Evolutionary conservation across 30 jellyfish, hydroid and myxozoan species (phyloP).

Genomic region (Morbakka virulenta): DNA sequence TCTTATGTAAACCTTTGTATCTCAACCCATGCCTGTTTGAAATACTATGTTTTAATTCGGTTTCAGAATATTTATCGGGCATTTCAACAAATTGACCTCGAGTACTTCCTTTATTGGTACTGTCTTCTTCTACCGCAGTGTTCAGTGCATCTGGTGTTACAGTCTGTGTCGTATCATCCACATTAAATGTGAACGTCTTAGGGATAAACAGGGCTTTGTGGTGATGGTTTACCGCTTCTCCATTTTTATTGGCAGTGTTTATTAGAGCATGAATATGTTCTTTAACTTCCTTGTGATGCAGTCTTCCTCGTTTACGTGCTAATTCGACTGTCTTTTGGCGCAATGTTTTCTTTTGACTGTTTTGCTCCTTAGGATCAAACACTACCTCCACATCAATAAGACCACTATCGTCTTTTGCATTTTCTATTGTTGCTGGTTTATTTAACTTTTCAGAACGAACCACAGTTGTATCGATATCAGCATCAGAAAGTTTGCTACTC

Average conservation of each 20-base stretch:
- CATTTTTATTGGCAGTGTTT: neutral
- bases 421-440: neutral
- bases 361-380: slow-evolving; percentile 2
- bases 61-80: neutral
- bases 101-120: neutral
- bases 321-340: neutral
- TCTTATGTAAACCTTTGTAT: too few species aligned
- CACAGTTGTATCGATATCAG: neutral
- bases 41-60: neutral
- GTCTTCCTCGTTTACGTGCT: neutral
- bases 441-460: neutral
- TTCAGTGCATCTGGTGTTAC: neutral
- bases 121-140: neutral
- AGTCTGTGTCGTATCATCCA: neutral
- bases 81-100: neutral
- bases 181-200: slow-evolving; percentile 14
- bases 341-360: neutral
- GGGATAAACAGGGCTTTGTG: neutral
- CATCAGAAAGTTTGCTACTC: neutral
- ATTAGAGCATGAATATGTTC: neutral
- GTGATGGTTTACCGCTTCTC: neutral
- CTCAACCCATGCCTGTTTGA: neutral
- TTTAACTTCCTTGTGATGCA: neutral
- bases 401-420: neutral
- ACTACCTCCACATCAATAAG: slow-evolving; percentile 48